Base-by-base conservation (phyloP, 2,797 vertebrate species). In the Alosa sapidissima region DNA sequence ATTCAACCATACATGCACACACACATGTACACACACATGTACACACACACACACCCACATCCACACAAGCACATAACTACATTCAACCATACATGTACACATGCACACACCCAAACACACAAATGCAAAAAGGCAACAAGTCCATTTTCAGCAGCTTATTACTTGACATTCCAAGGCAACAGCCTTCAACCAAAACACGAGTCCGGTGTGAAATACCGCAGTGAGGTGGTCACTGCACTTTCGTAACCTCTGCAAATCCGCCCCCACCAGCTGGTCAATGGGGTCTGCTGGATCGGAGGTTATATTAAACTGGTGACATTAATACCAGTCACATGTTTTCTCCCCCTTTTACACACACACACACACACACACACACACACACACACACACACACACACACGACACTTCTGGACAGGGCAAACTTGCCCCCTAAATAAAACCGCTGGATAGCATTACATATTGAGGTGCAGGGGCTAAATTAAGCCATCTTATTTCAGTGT, bases 361-460 rank as follows among this genome's bases (percentile, higher is more conserved):
- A 48, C 81, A 87, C 84, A 82, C 62, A 33, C 28, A 49, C 89
- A 87, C 36, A 84, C 65, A 72, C 28, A 36, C 65, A 36, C 65
- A 45, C 68, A 41, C 68, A 41, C 33, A 4, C 68, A 33, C 62
- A 68, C 24, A 36, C 62, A 68, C 62, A 36, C 62, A 68, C 62
- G 10, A 24, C 93, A 91, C 92, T 89, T 92, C 72, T 93, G 91
- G 87, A 90, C 94, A 87, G 92, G 89, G 91, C 93, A 94, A 94
- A 93, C 91, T 90, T 91, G 95, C 33, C 93, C 92, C 90, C 92
- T 94, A 96, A 96, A 96, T 95, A 94, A 95, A 94, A 94, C 90
- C 90, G 82, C 89, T 93, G 94, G 93, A 93, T 96, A 96, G 91
- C 84, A 92, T 96, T 96, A 95, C 95, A 96, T 92, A 94, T 91